Evolutionary conservation across 2,888 invertebrate genomes (phyloP), one percentile per base, ranked within the genome.

Genomic region (Drosophila paranaensis): DNA sequence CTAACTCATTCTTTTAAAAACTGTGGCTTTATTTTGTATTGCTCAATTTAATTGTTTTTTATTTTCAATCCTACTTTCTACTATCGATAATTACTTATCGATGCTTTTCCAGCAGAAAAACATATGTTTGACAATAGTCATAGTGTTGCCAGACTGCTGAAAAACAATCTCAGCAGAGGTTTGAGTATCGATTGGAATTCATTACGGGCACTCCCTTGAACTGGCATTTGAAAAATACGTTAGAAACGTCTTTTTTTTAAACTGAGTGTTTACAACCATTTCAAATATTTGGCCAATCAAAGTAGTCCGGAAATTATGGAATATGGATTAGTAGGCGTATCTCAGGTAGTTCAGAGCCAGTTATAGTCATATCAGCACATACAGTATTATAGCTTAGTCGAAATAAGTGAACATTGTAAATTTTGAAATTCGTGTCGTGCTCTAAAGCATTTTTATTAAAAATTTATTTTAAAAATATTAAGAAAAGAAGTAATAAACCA

Each of bases 81-180:
- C 8, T 39, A 54, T 25, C 39, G 54, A 40, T 30, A 2, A 4
- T n/a, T 5, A n/a, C 0, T 6, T n/a, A 27, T 53, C 27, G 20
- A 53, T 46, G 16, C 0, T 20, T 11, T 50, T 3, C 16, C 16
- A 35, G 16, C 10, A 1, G 14, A 48, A 50, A 16, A 50, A 33
- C 50, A 33, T 33, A 11, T 30, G 25, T n/a, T 37, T 53, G 27
- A 27, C 8, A 16, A 16, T 11, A 16, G 55, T 16, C 67, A 60
- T n/a, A 42, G 30, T 1, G 77, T 10, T 75, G 77, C 80, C 80
- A 60, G 8, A 48, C 30, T 37, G 33, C 0, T 33, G 11, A 3
- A 40, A 30, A 53, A 60, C 16, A 55, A 56, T 67, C 60, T 74
- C 37, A 4, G 2, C 11, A n/a, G 4, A 25, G 14, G 14, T 27